Evolutionary conservation across 2,888 invertebrate species (phyloP).

Genomic region (Synanthedon andrenaeformis): DNA sequence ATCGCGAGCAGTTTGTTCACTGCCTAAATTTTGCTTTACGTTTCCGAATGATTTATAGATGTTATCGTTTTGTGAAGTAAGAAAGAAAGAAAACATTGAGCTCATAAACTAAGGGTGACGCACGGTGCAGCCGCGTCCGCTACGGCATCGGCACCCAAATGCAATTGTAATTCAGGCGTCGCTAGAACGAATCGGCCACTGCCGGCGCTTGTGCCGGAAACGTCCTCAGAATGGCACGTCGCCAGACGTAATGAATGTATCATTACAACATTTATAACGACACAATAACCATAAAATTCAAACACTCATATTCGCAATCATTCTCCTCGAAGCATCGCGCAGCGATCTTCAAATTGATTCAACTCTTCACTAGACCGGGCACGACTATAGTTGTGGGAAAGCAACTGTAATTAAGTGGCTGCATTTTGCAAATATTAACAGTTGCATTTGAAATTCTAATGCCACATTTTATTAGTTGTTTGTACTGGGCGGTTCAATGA

Average conservation of each 20-base stretch:
- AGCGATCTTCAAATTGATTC: background rate
- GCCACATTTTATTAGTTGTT: constrained; percentile 30
- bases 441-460: constrained; percentile 38
- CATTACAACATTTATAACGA: constrained; percentile 32
- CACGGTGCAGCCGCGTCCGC: constrained; percentile 40
- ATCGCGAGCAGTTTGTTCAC: constrained; percentile 5
- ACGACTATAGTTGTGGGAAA: constrained; percentile 37
- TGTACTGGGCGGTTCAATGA: constrained; percentile 24
- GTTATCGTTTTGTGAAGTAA: background rate
- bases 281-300: constrained; percentile 9
- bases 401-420: constrained; percentile 20
- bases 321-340: constrained; percentile 6
- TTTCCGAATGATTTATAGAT: background rate
- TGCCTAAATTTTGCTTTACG: background rate
- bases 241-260: constrained; percentile 48
- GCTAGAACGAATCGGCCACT: constrained; percentile 45
- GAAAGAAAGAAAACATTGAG: background rate
- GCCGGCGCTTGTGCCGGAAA: constrained; percentile 48
- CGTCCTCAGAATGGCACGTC: constrained; percentile 47
- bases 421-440: constrained; percentile 18
- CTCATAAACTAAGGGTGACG: constrained; percentile 25
- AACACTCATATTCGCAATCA: background rate
- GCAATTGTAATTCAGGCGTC: constrained; percentile 51
- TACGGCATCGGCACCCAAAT: constrained; percentile 32
- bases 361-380: constrained; percentile 8